Conservation (phyloP, 2,113 vertebrate genomes). For the Sphyrna mokarran region DNA sequence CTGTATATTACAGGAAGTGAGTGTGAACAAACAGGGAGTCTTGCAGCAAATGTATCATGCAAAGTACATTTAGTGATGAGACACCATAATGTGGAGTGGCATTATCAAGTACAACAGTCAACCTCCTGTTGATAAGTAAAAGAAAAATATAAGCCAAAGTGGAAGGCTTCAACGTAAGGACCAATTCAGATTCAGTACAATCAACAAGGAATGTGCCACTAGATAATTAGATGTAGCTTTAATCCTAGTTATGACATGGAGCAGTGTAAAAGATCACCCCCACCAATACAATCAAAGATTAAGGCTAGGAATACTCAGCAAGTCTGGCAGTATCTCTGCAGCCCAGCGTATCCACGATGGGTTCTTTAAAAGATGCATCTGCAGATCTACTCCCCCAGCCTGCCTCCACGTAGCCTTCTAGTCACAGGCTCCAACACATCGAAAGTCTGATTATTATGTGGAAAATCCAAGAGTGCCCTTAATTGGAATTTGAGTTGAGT, state of each 20-base stretch:
- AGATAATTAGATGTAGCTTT: not conserved
- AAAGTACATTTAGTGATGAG: not conserved
- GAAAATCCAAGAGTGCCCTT: too few species aligned
- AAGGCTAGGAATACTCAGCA: not conserved
- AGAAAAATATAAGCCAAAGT: not conserved
- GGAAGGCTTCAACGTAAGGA: not conserved
- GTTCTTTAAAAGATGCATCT: too few species aligned
- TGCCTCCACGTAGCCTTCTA: too few species aligned
- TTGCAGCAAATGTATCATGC: not conserved
- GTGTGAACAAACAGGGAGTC: not conserved
- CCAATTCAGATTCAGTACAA: not conserved
- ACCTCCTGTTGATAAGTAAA: not conserved
- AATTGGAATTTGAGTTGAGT: too few species aligned
- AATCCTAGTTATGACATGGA: not conserved
- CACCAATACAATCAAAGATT: not conserved
- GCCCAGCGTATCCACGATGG: too few species aligned
- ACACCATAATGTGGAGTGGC: not conserved
- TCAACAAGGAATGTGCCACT: not conserved
- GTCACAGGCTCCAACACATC: too few species aligned
- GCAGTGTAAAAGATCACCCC: not conserved
- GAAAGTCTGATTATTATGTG: too few species aligned
- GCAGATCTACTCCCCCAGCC: too few species aligned
- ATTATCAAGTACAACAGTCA: not conserved
- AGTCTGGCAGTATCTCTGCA: too few species aligned
- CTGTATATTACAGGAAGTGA: constrained; percentile 47